Percentiles rank a stretch among this genome's conserved stretches.
phyloP scores from a whole-genome alignment of 1,140 invertebrate genomes.

The Euwallacea similis region DNA sequence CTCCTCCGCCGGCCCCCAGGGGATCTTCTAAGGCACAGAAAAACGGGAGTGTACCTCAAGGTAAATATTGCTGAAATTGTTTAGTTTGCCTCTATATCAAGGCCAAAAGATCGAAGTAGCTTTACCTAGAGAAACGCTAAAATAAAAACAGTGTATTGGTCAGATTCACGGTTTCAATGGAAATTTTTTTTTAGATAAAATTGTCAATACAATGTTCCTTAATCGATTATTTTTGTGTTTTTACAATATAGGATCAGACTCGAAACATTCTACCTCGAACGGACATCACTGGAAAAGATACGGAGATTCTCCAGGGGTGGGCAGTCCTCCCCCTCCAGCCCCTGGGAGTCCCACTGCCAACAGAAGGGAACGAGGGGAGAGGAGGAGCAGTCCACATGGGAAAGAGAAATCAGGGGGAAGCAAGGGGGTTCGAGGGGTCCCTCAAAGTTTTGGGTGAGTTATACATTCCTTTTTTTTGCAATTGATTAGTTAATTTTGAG shows the following conservation, averaged over 20 bases:
- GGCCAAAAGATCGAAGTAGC: no score
- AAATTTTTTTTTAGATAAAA: no score
- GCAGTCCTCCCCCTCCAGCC: constrained; percentile 54
- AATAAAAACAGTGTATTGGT: no score
- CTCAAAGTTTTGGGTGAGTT: constrained; percentile 46
- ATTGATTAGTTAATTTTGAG: neutral
- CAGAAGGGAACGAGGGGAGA: constrained; percentile 50
- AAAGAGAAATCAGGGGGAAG: constrained; percentile 42
- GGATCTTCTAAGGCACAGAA: constrained; percentile 36
- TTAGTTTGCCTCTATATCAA: neutral
- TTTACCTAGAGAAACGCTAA: neutral
- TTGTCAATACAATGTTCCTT: no score
- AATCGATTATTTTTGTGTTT: neutral
- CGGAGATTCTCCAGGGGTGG: constrained; percentile 59
- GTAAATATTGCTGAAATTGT: neutral
- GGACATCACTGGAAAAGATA: constrained; percentile 47
- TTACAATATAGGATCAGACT: neutral
- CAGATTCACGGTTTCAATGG: no score
- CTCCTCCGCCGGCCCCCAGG: constrained; percentile 41
- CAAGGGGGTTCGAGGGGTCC: constrained; percentile 52
- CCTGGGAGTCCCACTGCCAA: constrained; percentile 56
- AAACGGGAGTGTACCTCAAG: constrained; percentile 24
- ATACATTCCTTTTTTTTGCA: neutral
- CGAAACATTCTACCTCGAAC: constrained; percentile 20
- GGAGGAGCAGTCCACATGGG: constrained; percentile 52